A percentile compares a stretch with the other conserved stretches of the same genome.
These are phyloP conservation scores for Leptoteleia sp. DNA, from an alignment of 1,140 invertebrate species.

Conservation along the genomic window DNA sequence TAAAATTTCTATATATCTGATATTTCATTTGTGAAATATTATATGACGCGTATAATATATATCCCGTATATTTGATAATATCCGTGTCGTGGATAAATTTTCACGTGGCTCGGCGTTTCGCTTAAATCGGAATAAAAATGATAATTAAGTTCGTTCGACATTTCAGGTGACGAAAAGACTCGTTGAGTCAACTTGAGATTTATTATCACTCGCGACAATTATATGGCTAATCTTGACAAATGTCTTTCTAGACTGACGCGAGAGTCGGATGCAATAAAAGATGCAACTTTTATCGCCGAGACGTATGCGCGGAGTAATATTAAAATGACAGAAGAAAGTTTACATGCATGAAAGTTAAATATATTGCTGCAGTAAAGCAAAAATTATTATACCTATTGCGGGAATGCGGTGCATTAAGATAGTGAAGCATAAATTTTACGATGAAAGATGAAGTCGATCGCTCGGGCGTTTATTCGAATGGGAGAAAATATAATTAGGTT, in stretches of 20 bases:
- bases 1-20: too few relatives aligned
- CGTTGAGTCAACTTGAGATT: too few relatives aligned
- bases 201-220: slow-evolving; percentile 22
- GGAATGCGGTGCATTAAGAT: slow-evolving; percentile 47
- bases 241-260: slow-evolving; percentile 28
- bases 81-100: too few relatives aligned
- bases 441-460: slow-evolving; percentile 28
- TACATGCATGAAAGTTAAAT: slow-evolving; percentile 56
- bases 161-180: too few relatives aligned
- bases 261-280: slow-evolving; percentile 43
- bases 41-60: too few relatives aligned
- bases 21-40: too few relatives aligned
- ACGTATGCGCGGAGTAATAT: slow-evolving; percentile 40
- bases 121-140: too few relatives aligned
- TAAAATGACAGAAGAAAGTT: slow-evolving; percentile 58
- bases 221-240: slow-evolving; percentile 38
- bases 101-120: too few relatives aligned
- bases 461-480: slow-evolving; percentile 5
- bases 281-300: slow-evolving; percentile 52
- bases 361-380: slow-evolving; percentile 47
- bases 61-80: too few relatives aligned
- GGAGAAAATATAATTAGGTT: slow-evolving; percentile 8
- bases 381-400: slow-evolving; percentile 54
- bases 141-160: too few relatives aligned
- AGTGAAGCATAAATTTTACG: slow-evolving; percentile 37